phyloP scores from a whole-genome alignment of 2,113 vertebrate genomes.

The Mesoclemmys tuberculata region DNA sequence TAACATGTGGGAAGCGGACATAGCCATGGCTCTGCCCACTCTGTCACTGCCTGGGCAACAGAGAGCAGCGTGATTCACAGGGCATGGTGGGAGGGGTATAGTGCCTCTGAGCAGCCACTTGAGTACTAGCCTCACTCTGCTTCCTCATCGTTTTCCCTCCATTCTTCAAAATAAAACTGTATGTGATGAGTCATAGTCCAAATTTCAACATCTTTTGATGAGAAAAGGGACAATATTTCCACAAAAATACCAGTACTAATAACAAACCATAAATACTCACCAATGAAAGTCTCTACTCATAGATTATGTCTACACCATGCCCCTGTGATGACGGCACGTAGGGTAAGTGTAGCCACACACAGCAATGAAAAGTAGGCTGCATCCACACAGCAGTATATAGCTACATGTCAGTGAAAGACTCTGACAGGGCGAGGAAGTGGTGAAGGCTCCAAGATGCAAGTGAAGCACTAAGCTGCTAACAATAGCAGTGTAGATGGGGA shows the following conservation, averaged over 20 bases:
- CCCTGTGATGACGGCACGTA: too few relatives aligned
- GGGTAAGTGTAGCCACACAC: too few relatives aligned
- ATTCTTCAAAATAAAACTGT: background rate
- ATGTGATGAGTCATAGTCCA: background rate
- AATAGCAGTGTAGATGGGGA: too few relatives aligned
- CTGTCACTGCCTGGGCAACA: background rate
- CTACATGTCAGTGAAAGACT: too few relatives aligned
- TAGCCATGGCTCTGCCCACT: background rate
- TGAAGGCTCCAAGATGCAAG: background rate
- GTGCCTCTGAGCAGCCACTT: background rate
- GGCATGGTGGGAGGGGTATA: too few relatives aligned
- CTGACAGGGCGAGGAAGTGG: background rate
- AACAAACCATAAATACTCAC: background rate
- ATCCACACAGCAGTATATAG: too few relatives aligned
- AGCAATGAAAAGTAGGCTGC: too few relatives aligned
- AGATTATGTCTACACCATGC: too few relatives aligned
- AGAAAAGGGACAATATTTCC: background rate
- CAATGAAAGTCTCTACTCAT: too few relatives aligned
- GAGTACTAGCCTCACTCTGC: background rate
- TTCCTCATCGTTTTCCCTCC: background rate
- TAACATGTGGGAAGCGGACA: background rate
- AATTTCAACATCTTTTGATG: background rate
- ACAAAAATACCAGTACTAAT: background rate
- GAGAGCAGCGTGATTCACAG: background rate
- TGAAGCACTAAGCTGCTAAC: background rate